Evolutionary conservation across 35 echinoderm and acorn worm species (phyloP), one percentile per base, ranked within the genome.

Genomic region (Diadema setosum): DNA sequence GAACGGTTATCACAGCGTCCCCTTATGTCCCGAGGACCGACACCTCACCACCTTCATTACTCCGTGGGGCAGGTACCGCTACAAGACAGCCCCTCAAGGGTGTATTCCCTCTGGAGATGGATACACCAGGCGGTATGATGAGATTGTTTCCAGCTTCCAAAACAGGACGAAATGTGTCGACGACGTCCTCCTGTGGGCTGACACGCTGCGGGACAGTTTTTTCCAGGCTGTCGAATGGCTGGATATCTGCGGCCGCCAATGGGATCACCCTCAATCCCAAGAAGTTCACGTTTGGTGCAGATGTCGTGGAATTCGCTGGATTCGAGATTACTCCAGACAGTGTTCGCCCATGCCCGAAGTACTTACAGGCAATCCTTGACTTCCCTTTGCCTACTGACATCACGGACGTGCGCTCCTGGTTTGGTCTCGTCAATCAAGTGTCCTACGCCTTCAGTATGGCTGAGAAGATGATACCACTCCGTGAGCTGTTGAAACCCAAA

Each of bases 341-440:
- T 46, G 76, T 82, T 5, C 74, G 67, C 15, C 37, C 76, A 73
- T 73, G 65, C 41, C 5, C 24, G 35, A 85, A 82, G 20, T 82
- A 82, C 78, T 6, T 82, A 46, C 41, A 45, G 9, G 87, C 87
- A 3, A 89, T 89, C 41, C 50, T 43, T 4, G 78, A 89, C 39
- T 89, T 87, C 44, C 85, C 85, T 12, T 16, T 24, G 24, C 85
- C 85, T 5, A 33, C 27, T 7, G 24, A 23, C 18, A 83, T 41
- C 48, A 83, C 58, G 17, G 83, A 85, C 39, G 60, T 85, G 4
- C 56, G 83, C 78, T 49, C 65, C 16, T 87, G 85, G 85, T 87
- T 87, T 46, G 85, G 85, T 11, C 85, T 87, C 34, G 85, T 87
- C 85, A 87, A 73, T 45, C 85, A 87, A 52, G 85, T 87, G 74